Percentiles rank a stretch among this genome's conserved stretches.
phyloP scores from a whole-genome alignment of 2,113 vertebrate genomes.

The Elephas maximus region DNA sequence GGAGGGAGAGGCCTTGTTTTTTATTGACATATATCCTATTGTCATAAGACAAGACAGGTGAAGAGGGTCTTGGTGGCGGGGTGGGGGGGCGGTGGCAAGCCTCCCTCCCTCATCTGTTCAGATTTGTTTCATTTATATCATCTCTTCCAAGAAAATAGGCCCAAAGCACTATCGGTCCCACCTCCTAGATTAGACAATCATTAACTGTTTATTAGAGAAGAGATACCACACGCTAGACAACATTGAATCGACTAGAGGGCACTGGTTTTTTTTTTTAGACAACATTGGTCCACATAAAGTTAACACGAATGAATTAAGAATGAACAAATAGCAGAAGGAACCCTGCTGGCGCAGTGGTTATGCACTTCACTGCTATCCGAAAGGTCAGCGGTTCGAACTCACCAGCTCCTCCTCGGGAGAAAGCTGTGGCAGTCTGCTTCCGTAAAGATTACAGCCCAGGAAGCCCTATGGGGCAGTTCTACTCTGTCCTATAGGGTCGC shows the following conservation, averaged over 20 bases:
- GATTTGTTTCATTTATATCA: neutral
- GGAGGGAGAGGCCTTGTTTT: neutral
- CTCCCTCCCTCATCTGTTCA: neutral
- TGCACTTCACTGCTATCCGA: no score
- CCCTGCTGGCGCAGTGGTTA: no score
- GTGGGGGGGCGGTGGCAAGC: no score
- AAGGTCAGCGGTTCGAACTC: no score
- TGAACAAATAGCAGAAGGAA: neutral
- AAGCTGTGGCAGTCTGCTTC: no score
- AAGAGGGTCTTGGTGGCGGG: no score
- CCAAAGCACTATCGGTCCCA: neutral
- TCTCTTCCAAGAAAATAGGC: neutral
- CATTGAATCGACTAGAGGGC: no score
- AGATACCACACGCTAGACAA: rapidly evolving
- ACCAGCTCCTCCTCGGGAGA: no score
- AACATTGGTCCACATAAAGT: neutral
- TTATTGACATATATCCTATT: rapidly evolving
- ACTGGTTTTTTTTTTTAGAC: no score
- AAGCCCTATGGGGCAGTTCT: no score
- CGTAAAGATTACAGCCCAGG: no score
- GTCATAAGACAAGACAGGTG: neutral
- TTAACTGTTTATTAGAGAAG: neutral
- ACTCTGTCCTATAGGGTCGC: no score
- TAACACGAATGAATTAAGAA: neutral
- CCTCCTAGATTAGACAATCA: neutral